These are phyloP conservation scores for Dryococelus australis DNA, from an alignment of 2,888 invertebrate species.

Conservation along the genomic window DNA sequence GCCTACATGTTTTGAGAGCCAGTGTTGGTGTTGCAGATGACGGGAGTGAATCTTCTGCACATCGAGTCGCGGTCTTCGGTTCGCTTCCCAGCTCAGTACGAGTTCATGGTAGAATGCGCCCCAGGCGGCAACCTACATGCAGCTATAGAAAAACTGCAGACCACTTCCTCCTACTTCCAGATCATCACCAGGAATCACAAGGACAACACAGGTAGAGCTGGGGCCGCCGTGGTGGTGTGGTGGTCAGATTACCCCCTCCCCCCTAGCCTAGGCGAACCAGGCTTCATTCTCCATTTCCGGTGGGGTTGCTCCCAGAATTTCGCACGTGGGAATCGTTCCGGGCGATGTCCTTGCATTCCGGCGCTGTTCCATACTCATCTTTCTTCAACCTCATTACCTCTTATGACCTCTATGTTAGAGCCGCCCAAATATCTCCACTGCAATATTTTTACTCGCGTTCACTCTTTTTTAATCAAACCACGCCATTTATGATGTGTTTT, in stretches of 20 bases:
- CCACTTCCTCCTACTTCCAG: constrained; percentile 79
- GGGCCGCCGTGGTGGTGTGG: too few species aligned
- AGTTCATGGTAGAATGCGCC: constrained; percentile 95
- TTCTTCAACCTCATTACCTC: too few species aligned
- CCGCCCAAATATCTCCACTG: too few species aligned
- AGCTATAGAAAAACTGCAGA: constrained; percentile 77
- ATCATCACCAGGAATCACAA: constrained; percentile 88
- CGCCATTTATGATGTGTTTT: too few species aligned
- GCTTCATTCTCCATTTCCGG: not conserved
- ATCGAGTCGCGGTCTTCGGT: constrained; percentile 72
- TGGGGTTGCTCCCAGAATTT: too few species aligned
- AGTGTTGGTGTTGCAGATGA: constrained; percentile 53
- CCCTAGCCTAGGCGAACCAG: not conserved
- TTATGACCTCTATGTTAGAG: too few species aligned
- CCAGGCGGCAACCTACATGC: constrained; percentile 76
- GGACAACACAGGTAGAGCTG: constrained; percentile 71
- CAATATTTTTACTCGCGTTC: too few species aligned
- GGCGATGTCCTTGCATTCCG: too few species aligned
- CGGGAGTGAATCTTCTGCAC: constrained; percentile 81
- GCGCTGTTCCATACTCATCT: not conserved
- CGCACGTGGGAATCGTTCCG: too few species aligned
- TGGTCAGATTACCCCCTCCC: too few species aligned
- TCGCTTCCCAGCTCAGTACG: constrained; percentile 78
- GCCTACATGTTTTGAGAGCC: too few species aligned
- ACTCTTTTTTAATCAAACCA: too few species aligned